Conservation (phyloP, 2,113 vertebrate genomes). For the Pygoscelis antarcticus region DNA sequence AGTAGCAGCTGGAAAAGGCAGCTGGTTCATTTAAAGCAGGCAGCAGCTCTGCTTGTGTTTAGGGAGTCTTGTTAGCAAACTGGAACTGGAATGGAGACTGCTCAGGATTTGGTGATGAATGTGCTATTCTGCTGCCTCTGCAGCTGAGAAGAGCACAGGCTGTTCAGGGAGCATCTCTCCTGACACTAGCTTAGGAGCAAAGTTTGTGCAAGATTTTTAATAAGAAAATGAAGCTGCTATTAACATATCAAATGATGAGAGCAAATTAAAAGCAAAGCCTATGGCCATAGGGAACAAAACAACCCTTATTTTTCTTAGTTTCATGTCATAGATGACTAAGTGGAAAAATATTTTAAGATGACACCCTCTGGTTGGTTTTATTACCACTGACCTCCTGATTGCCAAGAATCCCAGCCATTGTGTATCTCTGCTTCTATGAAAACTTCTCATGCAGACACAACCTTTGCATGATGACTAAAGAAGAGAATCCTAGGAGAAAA, state of each 20-base stretch:
- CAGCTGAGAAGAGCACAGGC: neutral
- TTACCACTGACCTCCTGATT: neutral
- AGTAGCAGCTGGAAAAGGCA: conserved; percentile 11
- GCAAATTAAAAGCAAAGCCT: neutral
- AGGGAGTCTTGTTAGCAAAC: neutral
- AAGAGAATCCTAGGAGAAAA: neutral
- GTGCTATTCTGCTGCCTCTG: neutral
- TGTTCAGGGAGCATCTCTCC: neutral
- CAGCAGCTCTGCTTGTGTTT: neutral
- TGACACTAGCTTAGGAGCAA: neutral
- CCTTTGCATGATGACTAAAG: neutral
- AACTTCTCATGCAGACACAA: neutral
- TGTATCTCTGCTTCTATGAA: neutral
- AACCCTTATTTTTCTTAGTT: neutral
- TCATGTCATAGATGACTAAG: neutral
- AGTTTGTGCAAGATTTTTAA: neutral
- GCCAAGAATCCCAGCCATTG: neutral
- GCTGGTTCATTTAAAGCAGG: neutral
- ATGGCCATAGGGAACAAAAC: neutral
- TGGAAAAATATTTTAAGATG: neutral
- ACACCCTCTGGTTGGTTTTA: neutral
- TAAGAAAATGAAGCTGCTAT: neutral
- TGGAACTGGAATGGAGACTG: neutral
- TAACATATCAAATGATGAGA: neutral
- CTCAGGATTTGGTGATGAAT: neutral